Evolutionary conservation across 1,140 invertebrate species (phyloP), one percentile per base, ranked within the genome.

Genomic region (Drosophila nasuta): DNA sequence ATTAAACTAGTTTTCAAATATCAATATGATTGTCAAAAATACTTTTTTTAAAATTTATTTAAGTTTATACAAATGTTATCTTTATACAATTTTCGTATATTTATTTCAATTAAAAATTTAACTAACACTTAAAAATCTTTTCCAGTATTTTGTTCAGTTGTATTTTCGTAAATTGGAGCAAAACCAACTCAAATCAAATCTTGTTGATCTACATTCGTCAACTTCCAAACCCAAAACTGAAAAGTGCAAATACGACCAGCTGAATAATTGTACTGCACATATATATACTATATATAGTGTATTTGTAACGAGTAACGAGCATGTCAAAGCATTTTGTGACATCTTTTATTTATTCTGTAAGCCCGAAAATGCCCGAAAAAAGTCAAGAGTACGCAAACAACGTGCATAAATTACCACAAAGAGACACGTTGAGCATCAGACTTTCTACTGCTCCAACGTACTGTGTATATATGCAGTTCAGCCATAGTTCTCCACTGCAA

Each of bases 321-420:
- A 64, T 87, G 83, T 87, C 79, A 88, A 80, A 82, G 73, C 77
- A 79, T 82, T 73, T 77, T 86, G 76, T 75, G 80, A 83, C 77
- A 88, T 87, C 65, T 81, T 75, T 88, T 89, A 88, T 88, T 88
- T 81, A 88, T 83, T 83, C 59, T 80, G 66, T 72, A 82, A 82
- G 80, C 70, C 80, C 80, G 68, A 71, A 88, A 88, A 87, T 75
- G 80, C 74, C 80, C 51, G 33, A 83, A 83, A 83, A 80, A 69
- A 83, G 83, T 89, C 85, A 80, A 77, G 58, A 68, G 68, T 67
- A 83, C 60, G 85, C 81, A 88, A 88, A 83, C 80, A 83, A 82
- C 81, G 81, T 89, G 83, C 85, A 88, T 87, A 87, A 87, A 87
- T 88, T 89, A 88, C 81, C 74, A 73, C 80, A 82, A 67, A 72